Base-by-base conservation (phyloP, 1,140 invertebrate genomes). In the Plectus sambesii region DNA sequence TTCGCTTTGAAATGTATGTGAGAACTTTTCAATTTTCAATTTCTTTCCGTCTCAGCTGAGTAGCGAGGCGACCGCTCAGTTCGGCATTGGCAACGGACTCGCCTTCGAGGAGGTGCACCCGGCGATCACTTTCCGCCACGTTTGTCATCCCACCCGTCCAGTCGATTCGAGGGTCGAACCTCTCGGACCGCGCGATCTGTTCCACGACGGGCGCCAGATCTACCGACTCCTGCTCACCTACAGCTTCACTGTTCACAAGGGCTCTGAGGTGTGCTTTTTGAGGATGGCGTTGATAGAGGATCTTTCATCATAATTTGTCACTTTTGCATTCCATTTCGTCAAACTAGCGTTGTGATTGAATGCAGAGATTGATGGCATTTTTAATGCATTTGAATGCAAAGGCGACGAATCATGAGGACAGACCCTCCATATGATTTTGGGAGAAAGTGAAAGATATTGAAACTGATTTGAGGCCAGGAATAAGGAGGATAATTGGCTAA, bases 171-270 rank as follows among this genome's bases (percentile, higher is more conserved):
- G 85, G 72, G 76, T 92, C 17, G 68, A 74, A 30, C 80, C 84
- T 15, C 69, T 93, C 42, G 72, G 69, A 17, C 44, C 69, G 1
- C 76, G 89, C 41, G 89, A 97, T 71, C 71, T 84, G 2, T 82
- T 94, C 39, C 86, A 86, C 36, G 81, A 82, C 2, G 78, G 78
- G 5, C 72, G 85, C 44, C 85, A 87, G 72, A 86, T 93, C 48
- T 93, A 90, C 72, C 84, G 89, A 67, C 73, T 90, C 29, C 73
- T 85, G 46, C 75, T 93, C 49, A 82, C 81, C 0, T 96, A 93
- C 70, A 81, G 77, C 61, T 84, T 94, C 67, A 81, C 39, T 38
- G 55, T 56, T 58, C n/a, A n/a, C n/a, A n/a, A 38, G 17, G 20
- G 26, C 9, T 15, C 19, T 41, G 12, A n/a, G 2, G n/a, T 33